These are phyloP conservation scores for Amphibalanus amphitrite DNA, from an alignment of 1,140 invertebrate species.

Conservation along the genomic window DNA sequence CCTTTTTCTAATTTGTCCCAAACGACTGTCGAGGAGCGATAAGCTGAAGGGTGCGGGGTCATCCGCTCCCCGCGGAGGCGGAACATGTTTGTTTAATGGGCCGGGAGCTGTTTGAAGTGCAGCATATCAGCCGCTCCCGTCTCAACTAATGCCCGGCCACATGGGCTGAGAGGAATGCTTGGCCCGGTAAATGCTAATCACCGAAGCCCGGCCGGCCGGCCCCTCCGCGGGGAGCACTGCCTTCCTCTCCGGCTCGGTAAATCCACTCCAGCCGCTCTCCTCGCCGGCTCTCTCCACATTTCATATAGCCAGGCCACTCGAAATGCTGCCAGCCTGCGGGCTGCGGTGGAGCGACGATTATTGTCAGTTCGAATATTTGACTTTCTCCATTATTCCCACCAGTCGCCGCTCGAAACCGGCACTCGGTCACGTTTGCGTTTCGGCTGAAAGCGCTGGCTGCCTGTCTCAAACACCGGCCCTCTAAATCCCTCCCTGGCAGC, in stretches of 20 bases:
- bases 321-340: not conserved
- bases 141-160: not conserved
- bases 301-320: not conserved
- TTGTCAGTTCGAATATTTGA: not conserved
- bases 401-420: too few species aligned
- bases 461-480: not conserved
- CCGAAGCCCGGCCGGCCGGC: not conserved
- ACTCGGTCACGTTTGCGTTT: too few species aligned
- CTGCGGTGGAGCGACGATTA: not conserved
- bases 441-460: too few species aligned
- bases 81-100: not conserved
- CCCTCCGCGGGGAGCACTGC: not conserved
- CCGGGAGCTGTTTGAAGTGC: not conserved
- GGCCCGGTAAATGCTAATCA: not conserved
- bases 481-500: not conserved
- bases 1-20: not conserved
- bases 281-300: not conserved
- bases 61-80: not conserved
- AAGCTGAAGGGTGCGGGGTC: not conserved
- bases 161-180: not conserved
- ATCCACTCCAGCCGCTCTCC: not conserved
- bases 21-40: not conserved
- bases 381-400: not conserved
- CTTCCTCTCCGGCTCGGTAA: not conserved
- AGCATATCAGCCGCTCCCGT: not conserved